Base-by-base conservation (phyloP, 2,113 vertebrate genomes). In the Rhabdomys dilectus region DNA sequence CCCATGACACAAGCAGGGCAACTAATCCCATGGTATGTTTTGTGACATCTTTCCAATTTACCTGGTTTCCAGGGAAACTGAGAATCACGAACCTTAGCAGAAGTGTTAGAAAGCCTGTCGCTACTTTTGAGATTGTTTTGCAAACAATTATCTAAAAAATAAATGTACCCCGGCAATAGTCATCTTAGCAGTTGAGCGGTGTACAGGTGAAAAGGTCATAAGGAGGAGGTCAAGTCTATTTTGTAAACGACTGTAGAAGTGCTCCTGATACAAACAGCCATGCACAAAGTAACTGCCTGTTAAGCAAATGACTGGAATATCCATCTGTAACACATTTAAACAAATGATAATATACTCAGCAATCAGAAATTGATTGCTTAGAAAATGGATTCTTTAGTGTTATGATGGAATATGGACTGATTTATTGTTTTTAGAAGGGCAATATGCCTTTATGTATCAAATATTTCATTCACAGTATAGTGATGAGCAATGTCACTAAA, bases 71-170 rank as follows among this genome's bases (percentile, higher is more conserved):
- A 87, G 6, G 62, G 76, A 88, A 93, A 51, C 87, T 91, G 72
- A 42, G 94, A 21, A 22, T 1, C 17, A 66, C 48, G 60, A 94
- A 80, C 6, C 9, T 53, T 87, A 9, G 22, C 29, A 51, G 36
- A 97, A 81, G 1, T 91, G 17, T 88, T 80, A 76, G 53, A 45
- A 93, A 95, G 93, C 45, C 88, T 1, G 84, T 66, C 60, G 45
- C 5, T 64, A 73, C 36, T 45, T 95, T 84, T 45, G 36, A 24
- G 19, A 84, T 66, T 96, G 73, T 58, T 94, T 95, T 85, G 39
- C 56, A 87, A 92, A 64, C 56, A 62, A 75, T 75, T 75, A 22
- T 58, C 5, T 68, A 90, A 96, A 96, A 92, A 92, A 39, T 26
- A 89, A 66, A n/a, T 81, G 16, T 81, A 11, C 9, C 6, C 81